Conservation (phyloP, 2,888 invertebrate genomes). For the Hemistola chrysoprasaria region DNA sequence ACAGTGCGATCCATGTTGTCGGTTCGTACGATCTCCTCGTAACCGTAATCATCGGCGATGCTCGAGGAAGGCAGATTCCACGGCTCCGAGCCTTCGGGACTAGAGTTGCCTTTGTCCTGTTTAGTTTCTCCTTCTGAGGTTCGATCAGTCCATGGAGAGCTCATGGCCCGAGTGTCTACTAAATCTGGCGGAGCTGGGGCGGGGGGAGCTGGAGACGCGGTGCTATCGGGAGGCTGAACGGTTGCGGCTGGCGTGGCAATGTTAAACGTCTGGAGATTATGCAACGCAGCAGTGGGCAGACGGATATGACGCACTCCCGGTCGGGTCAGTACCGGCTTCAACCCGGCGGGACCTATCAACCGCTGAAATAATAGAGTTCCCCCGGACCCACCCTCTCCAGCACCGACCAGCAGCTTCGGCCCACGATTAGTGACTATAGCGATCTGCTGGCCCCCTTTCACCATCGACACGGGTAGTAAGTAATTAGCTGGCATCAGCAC, state of each 20-base stretch:
- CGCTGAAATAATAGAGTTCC: constrained; percentile 86
- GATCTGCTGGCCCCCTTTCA: constrained; percentile 87
- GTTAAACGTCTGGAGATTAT: constrained; percentile 70
- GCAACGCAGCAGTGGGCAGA: constrained; percentile 68
- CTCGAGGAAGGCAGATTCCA: constrained; percentile 62
- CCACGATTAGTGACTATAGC: constrained; percentile 88
- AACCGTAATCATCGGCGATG: constrained; percentile 61
- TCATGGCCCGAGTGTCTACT: constrained; percentile 59
- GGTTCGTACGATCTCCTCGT: constrained; percentile 67
- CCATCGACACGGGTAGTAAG: constrained; percentile 86
- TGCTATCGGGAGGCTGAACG: constrained; percentile 60
- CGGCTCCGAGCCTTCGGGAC: constrained; percentile 67
- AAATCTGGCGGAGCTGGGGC: constrained; percentile 64
- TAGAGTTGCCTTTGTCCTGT: constrained; percentile 55
- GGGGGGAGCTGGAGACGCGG: constrained; percentile 54
- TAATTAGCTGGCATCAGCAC: constrained; percentile 88
- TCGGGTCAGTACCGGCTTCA: constrained; percentile 77
- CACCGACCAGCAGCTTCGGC: constrained; percentile 73
- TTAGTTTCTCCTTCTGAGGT: constrained; percentile 55
- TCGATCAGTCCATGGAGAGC: constrained; percentile 66
- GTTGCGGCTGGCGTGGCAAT: constrained; percentile 50
- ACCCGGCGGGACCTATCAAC: constrained; percentile 84
- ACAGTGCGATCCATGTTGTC: constrained; percentile 72
- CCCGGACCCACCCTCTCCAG: constrained; percentile 75
- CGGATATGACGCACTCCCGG: constrained; percentile 81